These are phyloP conservation scores for Corapipo altera DNA, from an alignment of 2,113 vertebrate genomes.

Conservation along the genomic window DNA sequence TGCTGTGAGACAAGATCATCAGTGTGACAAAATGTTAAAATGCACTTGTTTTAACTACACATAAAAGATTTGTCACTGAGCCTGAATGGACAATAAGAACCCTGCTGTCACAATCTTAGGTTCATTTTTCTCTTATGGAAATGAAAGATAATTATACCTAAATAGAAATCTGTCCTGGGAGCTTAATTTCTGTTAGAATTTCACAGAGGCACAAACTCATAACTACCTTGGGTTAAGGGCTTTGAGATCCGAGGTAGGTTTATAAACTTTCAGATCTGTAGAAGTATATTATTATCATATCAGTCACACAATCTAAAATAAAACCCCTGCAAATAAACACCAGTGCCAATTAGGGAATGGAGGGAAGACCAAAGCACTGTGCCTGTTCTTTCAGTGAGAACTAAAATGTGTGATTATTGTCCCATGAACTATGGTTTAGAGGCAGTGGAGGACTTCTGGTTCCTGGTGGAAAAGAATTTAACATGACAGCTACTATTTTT, in stretches of 20 bases:
- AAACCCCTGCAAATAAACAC: conserved; percentile 15
- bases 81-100: conserved; percentile 62
- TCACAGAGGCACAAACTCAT: not conserved
- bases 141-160: conserved; percentile 64
- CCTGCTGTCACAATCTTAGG: conserved; percentile 55
- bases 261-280: not conserved
- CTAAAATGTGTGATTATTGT: conserved; percentile 17
- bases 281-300: conserved; percentile 10
- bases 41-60: conserved; percentile 45
- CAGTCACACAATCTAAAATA: not conserved
- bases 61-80: conserved; percentile 53
- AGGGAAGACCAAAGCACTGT: conserved; percentile 11
- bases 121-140: conserved; percentile 66
- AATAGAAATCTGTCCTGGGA: conserved; percentile 49
- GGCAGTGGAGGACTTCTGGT: conserved; percentile 3
- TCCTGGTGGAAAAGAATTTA: conserved; percentile 20
- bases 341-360: conserved; percentile 16
- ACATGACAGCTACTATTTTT: conserved; percentile 49
- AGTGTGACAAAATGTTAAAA: conserved; percentile 59
- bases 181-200: conserved; percentile 41
- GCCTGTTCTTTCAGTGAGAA: conserved; percentile 23
- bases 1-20: conserved; percentile 55
- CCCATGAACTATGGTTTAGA: not conserved
- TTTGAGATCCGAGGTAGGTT: conserved; percentile 26
- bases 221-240: conserved; percentile 17